phyloP scores from a whole-genome alignment of 2,888 invertebrate genomes.

The Acleris literana region DNA sequence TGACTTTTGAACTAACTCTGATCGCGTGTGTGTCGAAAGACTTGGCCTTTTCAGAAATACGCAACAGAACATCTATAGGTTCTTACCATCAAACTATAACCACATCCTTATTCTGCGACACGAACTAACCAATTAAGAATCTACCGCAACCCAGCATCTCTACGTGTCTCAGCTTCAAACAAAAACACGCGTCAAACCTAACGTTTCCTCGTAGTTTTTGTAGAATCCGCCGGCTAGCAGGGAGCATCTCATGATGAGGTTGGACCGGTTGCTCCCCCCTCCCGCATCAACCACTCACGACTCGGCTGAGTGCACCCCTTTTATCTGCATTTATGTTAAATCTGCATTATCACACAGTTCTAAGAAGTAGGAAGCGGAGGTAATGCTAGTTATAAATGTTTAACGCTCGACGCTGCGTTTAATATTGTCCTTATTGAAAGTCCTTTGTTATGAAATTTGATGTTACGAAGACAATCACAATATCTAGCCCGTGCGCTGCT shows the following conservation, averaged over 20 bases:
- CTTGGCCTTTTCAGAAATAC: too few species aligned
- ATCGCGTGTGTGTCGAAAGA: too few species aligned
- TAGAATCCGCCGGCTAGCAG: slow-evolving; percentile 46
- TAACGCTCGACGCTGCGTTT: too few species aligned
- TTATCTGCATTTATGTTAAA: slow-evolving; percentile 51
- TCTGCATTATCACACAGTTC: slow-evolving; percentile 36
- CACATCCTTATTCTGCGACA: slow-evolving; percentile 1
- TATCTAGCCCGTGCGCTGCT: too few species aligned
- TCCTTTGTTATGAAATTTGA: too few species aligned
- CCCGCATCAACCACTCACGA: slow-evolving; percentile 47
- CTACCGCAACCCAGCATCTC: not conserved
- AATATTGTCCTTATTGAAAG: too few species aligned
- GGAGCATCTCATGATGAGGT: slow-evolving; percentile 60
- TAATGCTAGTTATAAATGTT: slow-evolving; percentile 9
- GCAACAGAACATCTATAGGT: not conserved
- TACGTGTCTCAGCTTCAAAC: slow-evolving; percentile 4
- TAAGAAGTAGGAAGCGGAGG: slow-evolving; percentile 25
- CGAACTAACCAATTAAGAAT: not conserved
- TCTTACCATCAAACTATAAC: not conserved
- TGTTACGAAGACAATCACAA: too few species aligned
- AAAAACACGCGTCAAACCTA: slow-evolving; percentile 24
- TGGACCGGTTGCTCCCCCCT: slow-evolving; percentile 58
- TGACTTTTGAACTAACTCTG: too few species aligned
- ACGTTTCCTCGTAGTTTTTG: slow-evolving; percentile 34
- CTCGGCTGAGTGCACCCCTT: slow-evolving; percentile 64